Percentiles rank a stretch among this genome's conserved stretches.
phyloP scores from a whole-genome alignment of 1,140 invertebrate species.

The Drosophila willistoni region DNA sequence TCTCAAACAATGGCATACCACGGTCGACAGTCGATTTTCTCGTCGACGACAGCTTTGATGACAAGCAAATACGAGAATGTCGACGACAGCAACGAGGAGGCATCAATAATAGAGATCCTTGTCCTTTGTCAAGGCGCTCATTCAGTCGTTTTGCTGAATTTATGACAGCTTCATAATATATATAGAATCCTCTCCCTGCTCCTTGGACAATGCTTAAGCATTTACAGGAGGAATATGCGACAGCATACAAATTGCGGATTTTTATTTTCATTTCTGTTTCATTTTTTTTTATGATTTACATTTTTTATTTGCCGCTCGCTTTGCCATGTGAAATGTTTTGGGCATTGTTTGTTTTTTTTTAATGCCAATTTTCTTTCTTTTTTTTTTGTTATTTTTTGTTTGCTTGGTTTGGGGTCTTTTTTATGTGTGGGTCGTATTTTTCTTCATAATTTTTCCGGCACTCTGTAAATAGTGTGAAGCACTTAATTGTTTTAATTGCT shows the following conservation, averaged over 20 bases:
- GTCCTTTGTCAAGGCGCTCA: slow-evolving; percentile 66
- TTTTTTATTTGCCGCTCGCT: slow-evolving; percentile 62
- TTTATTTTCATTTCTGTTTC: slow-evolving; percentile 69
- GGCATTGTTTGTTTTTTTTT: slow-evolving; percentile 60
- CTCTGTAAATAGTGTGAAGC: slow-evolving; percentile 67
- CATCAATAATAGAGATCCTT: slow-evolving; percentile 75
- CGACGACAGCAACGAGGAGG: slow-evolving; percentile 27
- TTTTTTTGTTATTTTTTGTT: slow-evolving; percentile 24
- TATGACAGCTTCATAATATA: slow-evolving; percentile 54
- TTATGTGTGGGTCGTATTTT: slow-evolving; percentile 16
- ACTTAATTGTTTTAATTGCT: slow-evolving; percentile 77
- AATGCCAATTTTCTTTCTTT: slow-evolving; percentile 39
- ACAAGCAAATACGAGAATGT: slow-evolving; percentile 46
- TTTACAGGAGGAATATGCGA: slow-evolving; percentile 65
- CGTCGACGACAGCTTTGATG: slow-evolving; percentile 57
- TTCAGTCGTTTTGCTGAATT: slow-evolving; percentile 53
- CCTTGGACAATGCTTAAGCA: slow-evolving; percentile 64
- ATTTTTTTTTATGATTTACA: slow-evolving; percentile 72
- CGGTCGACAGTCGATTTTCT: slow-evolving; percentile 3
- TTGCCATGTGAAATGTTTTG: slow-evolving; percentile 64
- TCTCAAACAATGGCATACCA: slow-evolving; percentile 58
- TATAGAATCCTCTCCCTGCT: background rate
- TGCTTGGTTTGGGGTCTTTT: slow-evolving; percentile 27
- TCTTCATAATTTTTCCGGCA: slow-evolving; percentile 22
- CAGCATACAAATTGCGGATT: slow-evolving; percentile 80